phyloP scores from a whole-genome alignment of 2,888 invertebrate species.

The Arge pagana region DNA sequence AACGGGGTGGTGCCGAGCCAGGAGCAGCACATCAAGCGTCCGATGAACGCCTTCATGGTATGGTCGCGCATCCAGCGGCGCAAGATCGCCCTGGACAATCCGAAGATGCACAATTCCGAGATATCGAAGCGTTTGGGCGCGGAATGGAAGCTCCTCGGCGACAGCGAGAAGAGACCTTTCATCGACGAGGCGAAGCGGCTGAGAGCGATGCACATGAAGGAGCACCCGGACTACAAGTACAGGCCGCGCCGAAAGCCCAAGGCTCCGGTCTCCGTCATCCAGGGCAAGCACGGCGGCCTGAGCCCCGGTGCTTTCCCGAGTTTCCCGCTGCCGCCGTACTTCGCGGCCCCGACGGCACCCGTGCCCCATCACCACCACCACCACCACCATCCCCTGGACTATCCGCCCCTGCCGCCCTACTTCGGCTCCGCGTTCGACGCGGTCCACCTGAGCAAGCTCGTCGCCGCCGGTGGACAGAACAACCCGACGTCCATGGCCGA shows the following conservation, averaged over 20 bases:
- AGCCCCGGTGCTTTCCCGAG: slow-evolving; percentile 63
- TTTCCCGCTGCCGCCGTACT: slow-evolving; percentile 68
- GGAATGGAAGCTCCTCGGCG: slow-evolving; percentile 89
- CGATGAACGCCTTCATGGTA: slow-evolving; percentile 99
- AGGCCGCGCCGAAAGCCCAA: slow-evolving; percentile 84
- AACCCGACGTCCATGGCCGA: slow-evolving; percentile 62
- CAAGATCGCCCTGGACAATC: slow-evolving; percentile 92
- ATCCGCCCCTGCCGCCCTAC: slow-evolving; percentile 71
- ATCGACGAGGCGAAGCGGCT: slow-evolving; percentile 94
- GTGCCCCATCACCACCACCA: slow-evolving; percentile 53
- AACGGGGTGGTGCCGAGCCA: slow-evolving; percentile 15
- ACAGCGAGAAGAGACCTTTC: slow-evolving; percentile 88
- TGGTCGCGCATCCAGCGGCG: slow-evolving; percentile 92
- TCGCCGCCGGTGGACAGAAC: slow-evolving; percentile 49
- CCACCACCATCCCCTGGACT: slow-evolving; percentile 62
- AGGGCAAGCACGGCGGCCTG: slow-evolving; percentile 50
- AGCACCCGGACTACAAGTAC: slow-evolving; percentile 91
- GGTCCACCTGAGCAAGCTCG: slow-evolving; percentile 67
- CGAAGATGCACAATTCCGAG: slow-evolving; percentile 89
- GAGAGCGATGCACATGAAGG: slow-evolving; percentile 86
- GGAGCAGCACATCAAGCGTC: slow-evolving; percentile 89
- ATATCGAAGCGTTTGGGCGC: slow-evolving; percentile 91
- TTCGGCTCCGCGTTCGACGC: slow-evolving; percentile 77
- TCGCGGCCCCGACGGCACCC: slow-evolving; percentile 65
- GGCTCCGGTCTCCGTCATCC: slow-evolving; percentile 70